Base-by-base conservation (phyloP, 2,888 invertebrate species). In the Polia nebulosa region DNA sequence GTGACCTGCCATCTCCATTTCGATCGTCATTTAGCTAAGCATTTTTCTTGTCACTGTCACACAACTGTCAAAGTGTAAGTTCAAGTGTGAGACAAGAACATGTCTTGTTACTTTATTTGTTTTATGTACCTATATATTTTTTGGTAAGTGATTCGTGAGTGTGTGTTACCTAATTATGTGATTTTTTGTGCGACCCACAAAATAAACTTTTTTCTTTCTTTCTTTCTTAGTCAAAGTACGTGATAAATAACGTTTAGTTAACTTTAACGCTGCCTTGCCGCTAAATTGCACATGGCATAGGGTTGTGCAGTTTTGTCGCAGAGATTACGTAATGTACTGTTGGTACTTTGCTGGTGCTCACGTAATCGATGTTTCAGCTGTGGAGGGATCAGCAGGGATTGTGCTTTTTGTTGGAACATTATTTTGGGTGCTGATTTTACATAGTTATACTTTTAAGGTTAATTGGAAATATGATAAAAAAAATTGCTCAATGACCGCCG, bases 251-350 rank as follows among this genome's bases (percentile, higher is more conserved):
- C 11, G 32, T 66, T 44, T 44, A 6, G 49, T 55, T 41, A 11
- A 22, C 7, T 32, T 25, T 11, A 45, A 29, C 44, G 34, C 13
- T 20, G 15, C 22, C 9, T 73, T 70, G 25, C 39, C 41, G n/a
- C 15, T 27, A n/a, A 34, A 41, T 27, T 41, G 55, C 59, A 52
- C 44, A 58, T 44, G n/a, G 55, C n/a, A n/a, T 34, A 11, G 22
- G 3, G 11, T 32, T 55, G 32, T 60, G 56, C 39, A 59, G 34
- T 44, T 71, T 62, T 77, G 76, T 76, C 66, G 76, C 72, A 77
- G 34, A 56, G 59, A 3, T 72, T 77, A 67, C 47, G 62, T 62
- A 76, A 76, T 15, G n/a, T 32, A 55, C 47, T 51, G 49, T 25
- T 56, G 20, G 1, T 52, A 52, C 32, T 52, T 32, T 13, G 6